Evolutionary conservation across 2,888 invertebrate species (phyloP).

Genomic region (Lissocephala sabroskyi): DNA sequence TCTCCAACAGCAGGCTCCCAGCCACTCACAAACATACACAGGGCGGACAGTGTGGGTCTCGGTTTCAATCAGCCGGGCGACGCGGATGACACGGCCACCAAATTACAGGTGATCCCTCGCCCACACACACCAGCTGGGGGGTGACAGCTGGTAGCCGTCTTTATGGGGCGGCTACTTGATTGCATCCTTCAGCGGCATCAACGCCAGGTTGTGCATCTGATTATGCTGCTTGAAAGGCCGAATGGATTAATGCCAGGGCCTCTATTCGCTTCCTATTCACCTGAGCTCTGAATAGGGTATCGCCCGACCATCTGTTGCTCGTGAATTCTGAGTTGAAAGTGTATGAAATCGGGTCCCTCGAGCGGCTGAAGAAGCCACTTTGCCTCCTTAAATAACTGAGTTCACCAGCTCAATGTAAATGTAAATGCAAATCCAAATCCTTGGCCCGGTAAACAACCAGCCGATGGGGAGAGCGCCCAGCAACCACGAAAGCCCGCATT

Average conservation of each 20-base stretch:
- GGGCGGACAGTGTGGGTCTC: too few relatives aligned
- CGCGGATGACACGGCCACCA: not conserved
- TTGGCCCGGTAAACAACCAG: slow-evolving; percentile 14
- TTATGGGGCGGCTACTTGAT: too few relatives aligned
- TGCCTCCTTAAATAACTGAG: too few relatives aligned
- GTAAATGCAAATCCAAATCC: slow-evolving; percentile 38
- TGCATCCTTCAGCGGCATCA: not conserved
- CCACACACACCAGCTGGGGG: not conserved
- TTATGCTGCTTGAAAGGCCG: not conserved
- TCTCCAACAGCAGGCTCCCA: not conserved
- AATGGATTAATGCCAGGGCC: slow-evolving; percentile 1
- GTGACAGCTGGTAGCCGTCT: too few relatives aligned
- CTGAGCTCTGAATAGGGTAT: slow-evolving; percentile 5
- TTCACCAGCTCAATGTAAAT: too few relatives aligned
- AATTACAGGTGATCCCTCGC: not conserved
- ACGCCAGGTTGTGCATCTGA: too few relatives aligned
- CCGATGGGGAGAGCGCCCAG: slow-evolving; percentile 25
- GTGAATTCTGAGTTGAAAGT: too few relatives aligned
- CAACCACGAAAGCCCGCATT: slow-evolving; percentile 14
- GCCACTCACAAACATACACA: slow-evolving; percentile 2
- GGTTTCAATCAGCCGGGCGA: too few relatives aligned
- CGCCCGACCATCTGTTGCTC: slow-evolving; percentile 26
- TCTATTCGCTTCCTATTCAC: too few relatives aligned
- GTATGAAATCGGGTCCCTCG: too few relatives aligned
- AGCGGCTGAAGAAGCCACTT: too few relatives aligned